Percentiles rank a stretch among this genome's conserved stretches.
These are phyloP conservation scores for Tachystola acroxantha DNA, from an alignment of 2,888 invertebrate genomes.

Conservation along the genomic window DNA sequence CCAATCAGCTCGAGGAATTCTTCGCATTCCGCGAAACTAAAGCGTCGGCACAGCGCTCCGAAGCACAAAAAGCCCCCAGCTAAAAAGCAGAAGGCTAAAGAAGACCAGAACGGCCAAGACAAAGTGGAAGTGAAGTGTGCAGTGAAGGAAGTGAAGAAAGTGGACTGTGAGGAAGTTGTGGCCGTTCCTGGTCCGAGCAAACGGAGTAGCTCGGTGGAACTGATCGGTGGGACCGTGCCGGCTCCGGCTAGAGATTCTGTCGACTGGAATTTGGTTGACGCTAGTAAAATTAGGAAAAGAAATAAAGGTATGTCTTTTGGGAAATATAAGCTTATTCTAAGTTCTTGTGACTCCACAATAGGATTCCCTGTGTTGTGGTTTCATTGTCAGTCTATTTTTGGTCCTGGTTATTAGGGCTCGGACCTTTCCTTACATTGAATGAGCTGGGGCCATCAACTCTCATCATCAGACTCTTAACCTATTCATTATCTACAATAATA, in stretches of 20 bases:
- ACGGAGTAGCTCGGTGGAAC: slow-evolving; percentile 63
- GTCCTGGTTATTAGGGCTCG: no score
- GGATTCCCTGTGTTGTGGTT: no score
- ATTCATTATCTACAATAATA: no score
- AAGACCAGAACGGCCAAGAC: slow-evolving; percentile 51
- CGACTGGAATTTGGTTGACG: slow-evolving; percentile 70
- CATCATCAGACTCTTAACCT: no score
- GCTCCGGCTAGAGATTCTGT: slow-evolving; percentile 64
- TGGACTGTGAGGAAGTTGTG: slow-evolving; percentile 32
- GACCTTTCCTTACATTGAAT: no score
- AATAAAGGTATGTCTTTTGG: slow-evolving; percentile 52
- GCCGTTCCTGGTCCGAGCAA: slow-evolving; percentile 56
- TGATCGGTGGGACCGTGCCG: slow-evolving; percentile 63
- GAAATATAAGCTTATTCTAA: no score
- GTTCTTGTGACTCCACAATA: no score
- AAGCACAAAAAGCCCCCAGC: slow-evolving; percentile 54
- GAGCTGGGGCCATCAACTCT: no score
- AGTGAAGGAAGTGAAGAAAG: slow-evolving; percentile 39
- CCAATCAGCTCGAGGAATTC: slow-evolving; percentile 67
- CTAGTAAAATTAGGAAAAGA: slow-evolving; percentile 78
- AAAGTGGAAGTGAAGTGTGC: slow-evolving; percentile 50
- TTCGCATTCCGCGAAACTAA: slow-evolving; percentile 60
- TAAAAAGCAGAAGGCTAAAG: slow-evolving; percentile 42
- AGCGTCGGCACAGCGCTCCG: slow-evolving; percentile 56
- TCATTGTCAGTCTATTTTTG: no score